Conservation (phyloP, 1,140 invertebrate genomes). For the Orius laevigatus region DNA sequence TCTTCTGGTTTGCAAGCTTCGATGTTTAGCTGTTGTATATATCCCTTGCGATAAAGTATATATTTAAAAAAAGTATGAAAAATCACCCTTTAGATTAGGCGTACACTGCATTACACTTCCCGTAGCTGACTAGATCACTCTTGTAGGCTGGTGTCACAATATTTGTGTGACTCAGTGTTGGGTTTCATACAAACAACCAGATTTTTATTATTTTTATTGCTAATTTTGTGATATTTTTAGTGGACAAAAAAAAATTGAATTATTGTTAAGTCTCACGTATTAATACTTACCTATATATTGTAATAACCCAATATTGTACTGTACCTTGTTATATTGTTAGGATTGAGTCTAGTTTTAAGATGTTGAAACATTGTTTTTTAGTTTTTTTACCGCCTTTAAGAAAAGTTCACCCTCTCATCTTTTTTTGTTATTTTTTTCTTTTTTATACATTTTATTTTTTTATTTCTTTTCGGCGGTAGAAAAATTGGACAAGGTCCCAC, state of each 20-base stretch:
- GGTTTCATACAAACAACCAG: slow-evolving; percentile 4
- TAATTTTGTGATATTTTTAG: slow-evolving; percentile 26
- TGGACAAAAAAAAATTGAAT: slow-evolving; percentile 23
- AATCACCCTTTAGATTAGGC: slow-evolving; percentile 9
- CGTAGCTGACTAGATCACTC: slow-evolving; percentile 15
- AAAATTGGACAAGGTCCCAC: neutral
- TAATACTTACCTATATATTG: slow-evolving; percentile 21
- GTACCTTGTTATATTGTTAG: slow-evolving; percentile 25
- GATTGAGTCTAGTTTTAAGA: slow-evolving; percentile 20
- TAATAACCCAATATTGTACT: slow-evolving; percentile 20
- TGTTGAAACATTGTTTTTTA: neutral
- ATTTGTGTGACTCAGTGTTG: slow-evolving; percentile 11
- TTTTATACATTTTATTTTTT: neutral
- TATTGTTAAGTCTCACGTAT: slow-evolving; percentile 24
- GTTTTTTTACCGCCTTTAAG: neutral
- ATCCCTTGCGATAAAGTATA: slow-evolving; percentile 3
- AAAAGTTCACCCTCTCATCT: neutral
- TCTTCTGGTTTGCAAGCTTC: slow-evolving; percentile 15
- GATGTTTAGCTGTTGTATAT: slow-evolving; percentile 14
- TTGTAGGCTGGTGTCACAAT: slow-evolving; percentile 16
- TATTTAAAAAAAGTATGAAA: too few relatives aligned
- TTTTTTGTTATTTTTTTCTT: neutral
- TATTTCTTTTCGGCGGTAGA: neutral
- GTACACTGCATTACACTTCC: slow-evolving; percentile 4
- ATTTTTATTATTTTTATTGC: slow-evolving; percentile 20